Base-by-base conservation (phyloP, 2,113 vertebrate species). In the Protobothrops mucrosquamatus region DNA sequence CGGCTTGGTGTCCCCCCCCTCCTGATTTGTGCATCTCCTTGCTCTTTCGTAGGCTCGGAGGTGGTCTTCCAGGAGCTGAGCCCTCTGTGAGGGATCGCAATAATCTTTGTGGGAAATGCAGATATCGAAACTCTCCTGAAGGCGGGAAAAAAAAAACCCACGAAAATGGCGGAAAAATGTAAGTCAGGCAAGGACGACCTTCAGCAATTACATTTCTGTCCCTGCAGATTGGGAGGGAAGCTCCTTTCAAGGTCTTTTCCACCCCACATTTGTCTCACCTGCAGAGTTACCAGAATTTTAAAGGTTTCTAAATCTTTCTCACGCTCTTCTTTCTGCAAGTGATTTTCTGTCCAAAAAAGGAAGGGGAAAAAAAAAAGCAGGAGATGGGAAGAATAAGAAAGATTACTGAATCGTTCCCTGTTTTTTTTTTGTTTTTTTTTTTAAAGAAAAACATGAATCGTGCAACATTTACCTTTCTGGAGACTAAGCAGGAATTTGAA, bases 81-180 rank as follows among this genome's bases (percentile, higher is more conserved):
- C 97, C 15, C 97, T 94, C 92, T 98, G 95, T 0, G 96, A 96
- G 22, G 96, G 97, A 95, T 98, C 97, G 87, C 97, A 98, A 1
- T 98, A 98, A 92, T 99, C 98, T 85, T 98, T 97, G 1, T 97
- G 98, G 0, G 98, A 97, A 95, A 99, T 97, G 92, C 99, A 99
- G 96, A 98, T 97, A 91, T 97, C 98, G 95, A 99, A 99, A 95
- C 98, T 97, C 94, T 98, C 98, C 99, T 99, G 95, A 92, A 94
- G 10, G 94, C 56, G 92, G 23, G 90, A 55, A 0, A 56, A 1
- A 22, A 15, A 56, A 56, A 74, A 6, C n/a, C n/a, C n/a, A n/a
- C n/a, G 64, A 81, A 81, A 39, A 74, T 20, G 69, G 15, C 0
- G 1, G n/a, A 20, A 20, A 6, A 6, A 39, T 22, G 69, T 20